Conservation (phyloP, 1,140 invertebrate species). For the Orchesella cincta region DNA sequence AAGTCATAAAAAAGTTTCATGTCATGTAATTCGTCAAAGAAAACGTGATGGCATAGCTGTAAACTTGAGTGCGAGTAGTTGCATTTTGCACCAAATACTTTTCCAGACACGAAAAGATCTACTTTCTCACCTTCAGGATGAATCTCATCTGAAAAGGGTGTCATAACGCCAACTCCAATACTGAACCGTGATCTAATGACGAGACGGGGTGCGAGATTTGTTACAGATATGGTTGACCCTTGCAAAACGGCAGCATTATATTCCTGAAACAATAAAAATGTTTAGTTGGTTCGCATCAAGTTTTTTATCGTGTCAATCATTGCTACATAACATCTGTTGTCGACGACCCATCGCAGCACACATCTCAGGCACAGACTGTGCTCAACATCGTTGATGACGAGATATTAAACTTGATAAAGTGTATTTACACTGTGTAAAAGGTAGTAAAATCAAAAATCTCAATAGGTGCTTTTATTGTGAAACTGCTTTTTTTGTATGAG, state of each 20-base stretch:
- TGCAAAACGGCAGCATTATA: constrained; percentile 40
- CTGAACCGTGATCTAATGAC: constrained; percentile 47
- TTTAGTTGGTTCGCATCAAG: constrained; percentile 6
- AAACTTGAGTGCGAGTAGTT: too few species aligned
- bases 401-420: too few species aligned
- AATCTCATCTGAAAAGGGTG: constrained; percentile 40
- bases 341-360: too few species aligned
- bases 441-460: too few species aligned
- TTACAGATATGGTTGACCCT: constrained; percentile 43
- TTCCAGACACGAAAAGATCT: neutral
- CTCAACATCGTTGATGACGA: too few species aligned
- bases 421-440: too few species aligned
- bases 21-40: too few species aligned
- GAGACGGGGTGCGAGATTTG: constrained; percentile 41
- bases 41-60: too few species aligned
- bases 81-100: too few species aligned
- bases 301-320: constrained; percentile 25
- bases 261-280: constrained; percentile 31
- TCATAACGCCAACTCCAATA: constrained; percentile 51
- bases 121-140: constrained; percentile 46
- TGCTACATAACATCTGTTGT: neutral
- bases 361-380: too few species aligned
- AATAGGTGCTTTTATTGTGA: too few species aligned
- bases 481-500: too few species aligned
- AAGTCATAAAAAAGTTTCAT: neutral